Evolutionary conservation across 2,888 invertebrate genomes (phyloP).

Genomic region (Epistrophe grossulariae): DNA sequence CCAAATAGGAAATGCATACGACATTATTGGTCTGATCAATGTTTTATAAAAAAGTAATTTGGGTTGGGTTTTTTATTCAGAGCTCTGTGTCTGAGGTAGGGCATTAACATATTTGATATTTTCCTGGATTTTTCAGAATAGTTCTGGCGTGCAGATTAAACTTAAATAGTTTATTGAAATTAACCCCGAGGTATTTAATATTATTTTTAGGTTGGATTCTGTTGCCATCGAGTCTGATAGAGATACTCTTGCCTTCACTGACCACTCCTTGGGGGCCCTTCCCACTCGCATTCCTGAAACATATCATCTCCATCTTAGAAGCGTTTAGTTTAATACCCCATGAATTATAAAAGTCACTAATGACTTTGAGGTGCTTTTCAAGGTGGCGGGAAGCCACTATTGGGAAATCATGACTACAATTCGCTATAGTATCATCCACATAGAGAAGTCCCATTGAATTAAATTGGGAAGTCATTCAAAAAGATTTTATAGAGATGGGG

Average conservation of each 20-base stretch:
- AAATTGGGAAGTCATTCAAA: slow-evolving; percentile 63
- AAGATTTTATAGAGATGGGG: slow-evolving; percentile 34
- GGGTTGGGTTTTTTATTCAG: no score
- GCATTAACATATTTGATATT: no score
- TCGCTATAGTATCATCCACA: slow-evolving; percentile 51
- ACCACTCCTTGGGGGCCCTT: slow-evolving; percentile 23
- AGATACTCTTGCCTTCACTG: slow-evolving; percentile 35
- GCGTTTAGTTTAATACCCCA: slow-evolving; percentile 55
- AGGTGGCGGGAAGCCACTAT: background rate
- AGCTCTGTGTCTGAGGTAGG: no score
- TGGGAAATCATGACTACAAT: slow-evolving; percentile 33
- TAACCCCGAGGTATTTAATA: no score
- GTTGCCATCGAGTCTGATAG: background rate
- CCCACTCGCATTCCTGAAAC: slow-evolving; percentile 48
- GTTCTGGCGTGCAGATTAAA: no score
- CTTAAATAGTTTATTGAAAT: no score
- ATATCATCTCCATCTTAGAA: slow-evolving; percentile 30
- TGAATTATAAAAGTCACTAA: slow-evolving; percentile 38
- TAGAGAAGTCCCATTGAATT: slow-evolving; percentile 43
- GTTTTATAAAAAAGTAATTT: no score
- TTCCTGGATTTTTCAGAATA: no score
- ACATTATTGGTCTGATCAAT: no score
- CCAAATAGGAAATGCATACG: no score
- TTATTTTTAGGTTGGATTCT: background rate
- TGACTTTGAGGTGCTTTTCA: slow-evolving; percentile 32